Percentiles rank a stretch among this genome's conserved stretches.
These are phyloP conservation scores for Micromesistius poutassou DNA, from an alignment of 2,797 vertebrate species.

Conservation along the genomic window DNA sequence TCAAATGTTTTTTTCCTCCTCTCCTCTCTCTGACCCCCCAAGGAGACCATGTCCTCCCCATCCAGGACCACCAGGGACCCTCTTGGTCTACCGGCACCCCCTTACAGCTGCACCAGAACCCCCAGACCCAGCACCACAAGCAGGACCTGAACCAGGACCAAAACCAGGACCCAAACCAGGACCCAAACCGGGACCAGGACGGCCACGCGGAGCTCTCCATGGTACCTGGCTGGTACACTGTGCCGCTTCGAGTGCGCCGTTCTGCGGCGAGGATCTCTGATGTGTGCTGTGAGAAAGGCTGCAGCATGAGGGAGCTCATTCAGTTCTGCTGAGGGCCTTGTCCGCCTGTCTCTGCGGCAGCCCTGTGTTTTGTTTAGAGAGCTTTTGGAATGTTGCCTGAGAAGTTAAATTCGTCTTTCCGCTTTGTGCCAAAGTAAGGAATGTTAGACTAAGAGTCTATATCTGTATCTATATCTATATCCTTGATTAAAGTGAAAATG, in stretches of 20 bases:
- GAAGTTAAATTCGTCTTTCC: neutral
- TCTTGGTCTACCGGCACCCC: neutral
- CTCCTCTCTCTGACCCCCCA: conserved; percentile 1
- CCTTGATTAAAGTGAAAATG: neutral
- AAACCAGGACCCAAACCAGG: neutral
- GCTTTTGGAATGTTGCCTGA: neutral
- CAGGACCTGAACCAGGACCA: neutral
- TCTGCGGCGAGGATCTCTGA: conserved; percentile 60
- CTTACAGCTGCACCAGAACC: neutral
- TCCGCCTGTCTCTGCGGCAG: neutral
- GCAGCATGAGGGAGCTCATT: conserved; percentile 74
- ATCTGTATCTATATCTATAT: no score
- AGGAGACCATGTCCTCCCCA: neutral
- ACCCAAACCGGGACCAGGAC: neutral
- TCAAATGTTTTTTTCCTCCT: neutral
- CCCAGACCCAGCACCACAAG: no score
- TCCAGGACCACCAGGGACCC: neutral
- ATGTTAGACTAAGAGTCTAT: neutral
- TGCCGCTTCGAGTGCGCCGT: conserved; percentile 49
- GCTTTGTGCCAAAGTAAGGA: neutral
- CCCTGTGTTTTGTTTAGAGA: neutral
- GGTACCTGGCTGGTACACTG: conserved; percentile 33
- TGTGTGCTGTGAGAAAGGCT: conserved; percentile 76
- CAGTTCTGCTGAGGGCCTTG: conserved; percentile 66
- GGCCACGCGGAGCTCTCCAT: neutral